A percentile compares a stretch with the other conserved stretches of the same genome.
phyloP scores from a whole-genome alignment of 2,797 vertebrate genomes.

The Melanotaenia nigrans region DNA sequence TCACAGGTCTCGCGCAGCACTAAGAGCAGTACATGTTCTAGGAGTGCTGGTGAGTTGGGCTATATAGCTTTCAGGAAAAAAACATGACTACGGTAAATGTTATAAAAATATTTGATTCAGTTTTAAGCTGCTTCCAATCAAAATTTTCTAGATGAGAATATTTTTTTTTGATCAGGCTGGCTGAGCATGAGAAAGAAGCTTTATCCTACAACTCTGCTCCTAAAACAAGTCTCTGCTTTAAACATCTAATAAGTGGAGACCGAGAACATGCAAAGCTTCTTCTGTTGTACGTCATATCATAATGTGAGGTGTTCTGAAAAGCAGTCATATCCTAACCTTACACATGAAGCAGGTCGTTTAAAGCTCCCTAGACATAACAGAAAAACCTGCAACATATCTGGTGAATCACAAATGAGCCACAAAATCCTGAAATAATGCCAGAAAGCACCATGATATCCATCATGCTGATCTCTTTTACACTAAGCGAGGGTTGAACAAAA shows the following conservation, averaged over 20 bases:
- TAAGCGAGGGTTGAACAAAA: constrained; percentile 1
- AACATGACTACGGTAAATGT: too few species aligned
- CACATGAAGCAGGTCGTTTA: constrained; percentile 24
- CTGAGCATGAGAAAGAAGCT: not conserved
- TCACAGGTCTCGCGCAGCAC: not conserved
- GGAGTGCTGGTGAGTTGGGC: not conserved
- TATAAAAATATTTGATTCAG: not conserved
- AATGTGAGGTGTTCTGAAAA: not conserved
- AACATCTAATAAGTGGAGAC: constrained; percentile 7
- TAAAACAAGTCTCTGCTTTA: not conserved
- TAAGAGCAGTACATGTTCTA: not conserved
- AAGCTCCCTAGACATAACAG: constrained; percentile 39
- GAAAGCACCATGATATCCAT: constrained; percentile 36
- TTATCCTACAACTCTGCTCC: not conserved
- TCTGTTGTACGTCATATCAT: not conserved
- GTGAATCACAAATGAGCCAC: constrained; percentile 46
- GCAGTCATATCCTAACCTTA: constrained; percentile 19
- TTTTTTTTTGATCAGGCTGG: not conserved
- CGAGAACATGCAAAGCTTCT: constrained; percentile 22
- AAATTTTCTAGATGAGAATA: not conserved
- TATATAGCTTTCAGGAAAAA: not conserved
- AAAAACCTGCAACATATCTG: constrained; percentile 43
- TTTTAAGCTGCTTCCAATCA: not conserved
- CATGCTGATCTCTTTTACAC: not conserved
- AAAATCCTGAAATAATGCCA: constrained; percentile 56